A percentile compares a stretch with the other conserved stretches of the same genome.
Conservation (phyloP, 2,888 invertebrate species). For the Seira musarum region DNA sequence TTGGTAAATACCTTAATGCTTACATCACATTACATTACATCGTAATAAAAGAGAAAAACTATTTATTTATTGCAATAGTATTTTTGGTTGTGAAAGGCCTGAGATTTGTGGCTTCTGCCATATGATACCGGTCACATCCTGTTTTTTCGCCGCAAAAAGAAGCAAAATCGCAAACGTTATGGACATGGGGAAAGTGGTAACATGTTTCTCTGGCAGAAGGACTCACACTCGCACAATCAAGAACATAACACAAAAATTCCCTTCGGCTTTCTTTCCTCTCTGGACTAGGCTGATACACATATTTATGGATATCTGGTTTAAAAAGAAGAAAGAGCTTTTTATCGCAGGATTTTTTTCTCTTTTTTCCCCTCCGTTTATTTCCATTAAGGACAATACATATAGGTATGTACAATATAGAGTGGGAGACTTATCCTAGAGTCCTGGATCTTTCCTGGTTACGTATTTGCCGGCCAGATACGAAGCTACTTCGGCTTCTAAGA, state of each 20-base stretch:
- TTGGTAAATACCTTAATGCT: too few relatives aligned
- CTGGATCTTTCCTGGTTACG: too few relatives aligned
- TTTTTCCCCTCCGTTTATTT: slow-evolving; percentile 40
- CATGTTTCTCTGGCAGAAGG: slow-evolving; percentile 40
- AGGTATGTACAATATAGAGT: too few relatives aligned
- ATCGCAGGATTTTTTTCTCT: slow-evolving; percentile 23
- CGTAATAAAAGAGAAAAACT: too few relatives aligned
- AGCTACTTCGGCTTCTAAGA: too few relatives aligned
- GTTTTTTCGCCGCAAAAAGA: neutral
- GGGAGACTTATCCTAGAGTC: too few relatives aligned
- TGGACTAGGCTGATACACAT: neutral
- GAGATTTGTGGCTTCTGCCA: slow-evolving; percentile 19
- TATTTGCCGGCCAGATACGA: too few relatives aligned
- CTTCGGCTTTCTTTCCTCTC: slow-evolving; percentile 38
- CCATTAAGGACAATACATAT: slow-evolving; percentile 24
- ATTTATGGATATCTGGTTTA: slow-evolving; percentile 9
- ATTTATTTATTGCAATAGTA: slow-evolving; percentile 23
- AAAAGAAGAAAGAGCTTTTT: neutral
- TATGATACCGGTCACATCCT: neutral
- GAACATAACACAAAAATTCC: neutral
- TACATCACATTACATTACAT: too few relatives aligned
- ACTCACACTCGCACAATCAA: neutral
- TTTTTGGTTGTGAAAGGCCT: slow-evolving; percentile 22
- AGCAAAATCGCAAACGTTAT: neutral
- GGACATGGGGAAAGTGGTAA: slow-evolving; percentile 15